phyloP scores from a whole-genome alignment of 1,140 invertebrate genomes.

The Augochlora pura region DNA sequence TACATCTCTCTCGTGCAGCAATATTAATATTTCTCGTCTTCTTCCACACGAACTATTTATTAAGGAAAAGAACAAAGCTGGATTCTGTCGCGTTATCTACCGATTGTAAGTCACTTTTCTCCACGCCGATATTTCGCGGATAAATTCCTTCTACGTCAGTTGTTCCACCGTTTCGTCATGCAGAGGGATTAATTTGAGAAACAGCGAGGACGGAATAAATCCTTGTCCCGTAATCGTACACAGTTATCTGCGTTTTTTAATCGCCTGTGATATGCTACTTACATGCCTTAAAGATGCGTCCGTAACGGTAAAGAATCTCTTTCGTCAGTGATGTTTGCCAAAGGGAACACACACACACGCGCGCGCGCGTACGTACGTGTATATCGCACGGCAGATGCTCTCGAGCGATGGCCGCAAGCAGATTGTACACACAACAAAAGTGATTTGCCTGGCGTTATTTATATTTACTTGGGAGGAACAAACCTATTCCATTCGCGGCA shows the following conservation, averaged over 20 bases:
- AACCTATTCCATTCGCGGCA: too few species aligned
- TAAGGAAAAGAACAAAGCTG: too few species aligned
- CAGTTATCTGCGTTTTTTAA: constrained; percentile 36
- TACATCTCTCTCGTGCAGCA: too few species aligned
- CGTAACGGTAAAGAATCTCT: constrained; percentile 39
- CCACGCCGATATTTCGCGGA: too few species aligned
- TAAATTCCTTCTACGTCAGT: constrained; percentile 7
- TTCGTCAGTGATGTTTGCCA: constrained; percentile 12
- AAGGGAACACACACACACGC: constrained; percentile 36
- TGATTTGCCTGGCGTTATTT: not conserved
- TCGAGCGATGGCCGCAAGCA: constrained; percentile 18
- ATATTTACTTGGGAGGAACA: not conserved
- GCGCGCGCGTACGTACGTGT: too few species aligned
- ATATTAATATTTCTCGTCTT: too few species aligned
- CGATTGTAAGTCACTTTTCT: too few species aligned
- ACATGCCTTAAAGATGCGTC: constrained; percentile 25
- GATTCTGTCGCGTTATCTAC: too few species aligned
- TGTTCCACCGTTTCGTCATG: not conserved
- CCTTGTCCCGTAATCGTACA: constrained; percentile 17
- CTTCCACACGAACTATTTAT: too few species aligned
- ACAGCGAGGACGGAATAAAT: constrained; percentile 29
- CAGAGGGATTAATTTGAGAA: not conserved
- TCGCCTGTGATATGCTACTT: constrained; percentile 30
- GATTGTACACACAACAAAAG: constrained; percentile 20
- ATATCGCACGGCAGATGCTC: constrained; percentile 7